Evolutionary conservation across 2,888 invertebrate species (phyloP).

Genomic region (Hyalella azteca): DNA sequence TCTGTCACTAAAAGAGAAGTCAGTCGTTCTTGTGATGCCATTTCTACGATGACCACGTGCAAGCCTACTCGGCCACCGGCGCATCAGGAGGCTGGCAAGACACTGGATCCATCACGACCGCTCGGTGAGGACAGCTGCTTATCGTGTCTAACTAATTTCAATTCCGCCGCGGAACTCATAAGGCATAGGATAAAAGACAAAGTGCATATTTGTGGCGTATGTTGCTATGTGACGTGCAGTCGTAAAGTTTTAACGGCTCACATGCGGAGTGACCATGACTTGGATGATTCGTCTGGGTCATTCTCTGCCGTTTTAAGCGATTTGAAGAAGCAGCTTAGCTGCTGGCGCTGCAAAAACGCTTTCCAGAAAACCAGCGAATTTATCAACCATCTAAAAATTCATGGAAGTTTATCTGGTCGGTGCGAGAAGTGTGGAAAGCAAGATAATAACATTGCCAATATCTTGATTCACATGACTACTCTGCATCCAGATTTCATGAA

Average conservation of each 20-base stretch:
- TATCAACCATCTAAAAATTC: slow-evolving; percentile 32
- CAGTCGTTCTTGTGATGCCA: neutral
- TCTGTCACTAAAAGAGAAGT: neutral
- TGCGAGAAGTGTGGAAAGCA: slow-evolving; percentile 41
- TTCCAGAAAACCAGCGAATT: slow-evolving; percentile 26
- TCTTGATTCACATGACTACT: slow-evolving; percentile 31
- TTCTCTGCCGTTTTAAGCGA: neutral
- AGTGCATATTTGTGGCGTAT: slow-evolving; percentile 52
- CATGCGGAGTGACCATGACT: slow-evolving; percentile 40
- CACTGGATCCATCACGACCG: neutral
- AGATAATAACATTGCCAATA: slow-evolving; percentile 31
- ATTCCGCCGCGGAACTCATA: slow-evolving; percentile 50
- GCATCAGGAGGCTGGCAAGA: neutral
- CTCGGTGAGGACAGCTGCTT: slow-evolving; percentile 37
- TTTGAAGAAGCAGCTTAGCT: slow-evolving; percentile 7
- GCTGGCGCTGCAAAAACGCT: neutral
- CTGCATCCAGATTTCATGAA: slow-evolving; percentile 33
- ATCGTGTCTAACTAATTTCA: slow-evolving; percentile 46
- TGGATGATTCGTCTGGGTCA: neutral
- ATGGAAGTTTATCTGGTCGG: slow-evolving; percentile 35
- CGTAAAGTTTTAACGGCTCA: slow-evolving; percentile 45
- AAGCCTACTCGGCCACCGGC: neutral
- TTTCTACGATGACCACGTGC: neutral
- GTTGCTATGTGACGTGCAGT: slow-evolving; percentile 52
- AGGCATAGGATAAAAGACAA: slow-evolving; percentile 56